Conservation (phyloP, 2,888 invertebrate species). For the Mythimna pallens region DNA sequence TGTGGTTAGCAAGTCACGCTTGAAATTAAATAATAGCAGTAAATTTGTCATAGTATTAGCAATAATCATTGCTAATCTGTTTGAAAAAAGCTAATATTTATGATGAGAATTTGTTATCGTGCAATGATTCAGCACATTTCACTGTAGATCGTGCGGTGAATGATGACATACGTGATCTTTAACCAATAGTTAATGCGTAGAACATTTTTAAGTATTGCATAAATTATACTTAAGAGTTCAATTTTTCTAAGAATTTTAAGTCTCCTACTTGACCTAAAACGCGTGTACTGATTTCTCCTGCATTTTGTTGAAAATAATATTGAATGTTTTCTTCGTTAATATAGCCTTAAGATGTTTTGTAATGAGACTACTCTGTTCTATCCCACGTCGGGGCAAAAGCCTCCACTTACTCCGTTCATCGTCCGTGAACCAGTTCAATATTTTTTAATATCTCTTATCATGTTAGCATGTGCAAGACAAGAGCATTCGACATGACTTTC, state of each 20-base stretch:
- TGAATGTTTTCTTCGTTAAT: too few relatives aligned
- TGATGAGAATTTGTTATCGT: neutral
- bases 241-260: slow-evolving; percentile 2
- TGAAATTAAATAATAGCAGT: neutral
- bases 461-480: neutral
- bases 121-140: slow-evolving; percentile 30
- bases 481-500: neutral
- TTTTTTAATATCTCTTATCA: neutral
- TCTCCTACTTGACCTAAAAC: neutral
- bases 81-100: neutral
- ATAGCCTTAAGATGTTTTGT: too few relatives aligned
- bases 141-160: neutral
- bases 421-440: too few relatives aligned
- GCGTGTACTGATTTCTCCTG: neutral
- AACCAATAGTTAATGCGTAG: slow-evolving; percentile 22
- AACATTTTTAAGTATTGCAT: slow-evolving; percentile 14
- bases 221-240: slow-evolving; percentile 7
- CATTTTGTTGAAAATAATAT: neutral
- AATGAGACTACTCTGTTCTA: too few relatives aligned
- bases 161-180: slow-evolving; percentile 26
- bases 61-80: neutral
- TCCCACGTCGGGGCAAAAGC: too few relatives aligned
- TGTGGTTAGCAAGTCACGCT: too few relatives aligned
- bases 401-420: too few relatives aligned
- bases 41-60: too few relatives aligned